These are phyloP conservation scores for Muscina levida DNA, from an alignment of 2,888 invertebrate species.

Conservation along the genomic window DNA sequence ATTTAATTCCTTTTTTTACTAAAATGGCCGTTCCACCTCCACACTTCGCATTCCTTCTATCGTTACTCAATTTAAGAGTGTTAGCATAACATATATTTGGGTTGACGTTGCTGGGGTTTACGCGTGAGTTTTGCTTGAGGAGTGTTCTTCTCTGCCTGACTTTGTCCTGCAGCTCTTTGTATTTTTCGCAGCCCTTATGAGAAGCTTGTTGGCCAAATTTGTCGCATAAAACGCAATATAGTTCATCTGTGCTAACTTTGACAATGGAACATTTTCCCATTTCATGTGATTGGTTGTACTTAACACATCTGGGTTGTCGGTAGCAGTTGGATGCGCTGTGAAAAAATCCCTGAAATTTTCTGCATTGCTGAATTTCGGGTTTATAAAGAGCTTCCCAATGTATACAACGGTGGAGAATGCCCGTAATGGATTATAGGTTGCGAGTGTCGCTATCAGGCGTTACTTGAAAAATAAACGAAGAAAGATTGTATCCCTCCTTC, in stretches of 20 bases:
- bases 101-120: slow-evolving; percentile 11
- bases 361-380: slow-evolving; percentile 13
- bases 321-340: slow-evolving; percentile 1
- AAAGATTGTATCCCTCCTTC: too few species aligned
- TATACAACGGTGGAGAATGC: background rate
- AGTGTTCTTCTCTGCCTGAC: slow-evolving; percentile 17
- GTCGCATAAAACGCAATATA: slow-evolving; percentile 44
- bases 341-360: background rate
- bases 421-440: background rate
- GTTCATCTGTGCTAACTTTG: slow-evolving; percentile 5
- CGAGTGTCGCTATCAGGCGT: too few species aligned
- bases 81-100: slow-evolving; percentile 32
- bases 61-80: slow-evolving; percentile 4
- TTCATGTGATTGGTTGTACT: slow-evolving; percentile 29
- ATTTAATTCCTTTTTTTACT: slow-evolving; percentile 43
- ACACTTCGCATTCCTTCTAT: background rate
- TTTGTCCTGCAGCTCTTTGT: slow-evolving; percentile 39
- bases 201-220: background rate
- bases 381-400: background rate
- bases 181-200: background rate
- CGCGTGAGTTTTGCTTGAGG: background rate
- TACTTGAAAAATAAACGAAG: too few species aligned
- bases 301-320: background rate
- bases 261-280: slow-evolving; percentile 26
- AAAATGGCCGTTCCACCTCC: slow-evolving; percentile 44